phyloP scores from a whole-genome alignment of 1,140 invertebrate species.

The Drosophila bocki region DNA sequence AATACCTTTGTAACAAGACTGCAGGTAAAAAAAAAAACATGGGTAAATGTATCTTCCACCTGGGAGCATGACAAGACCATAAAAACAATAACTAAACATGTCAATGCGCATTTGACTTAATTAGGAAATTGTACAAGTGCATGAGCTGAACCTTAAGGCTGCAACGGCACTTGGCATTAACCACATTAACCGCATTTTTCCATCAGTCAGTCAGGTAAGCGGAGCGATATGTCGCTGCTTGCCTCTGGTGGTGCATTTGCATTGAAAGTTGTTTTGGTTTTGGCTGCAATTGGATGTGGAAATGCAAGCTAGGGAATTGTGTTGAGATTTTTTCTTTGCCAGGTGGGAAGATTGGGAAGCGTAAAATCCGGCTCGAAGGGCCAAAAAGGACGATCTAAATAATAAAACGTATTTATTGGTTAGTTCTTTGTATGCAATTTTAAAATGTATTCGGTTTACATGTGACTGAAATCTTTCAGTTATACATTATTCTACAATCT shows the following conservation, averaged over 20 bases:
- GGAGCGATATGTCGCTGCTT: conserved; percentile 56
- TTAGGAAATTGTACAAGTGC: conserved; percentile 76
- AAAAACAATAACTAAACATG: conserved; percentile 38
- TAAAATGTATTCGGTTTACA: neutral
- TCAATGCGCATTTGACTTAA: conserved; percentile 65
- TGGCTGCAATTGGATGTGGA: conserved; percentile 46
- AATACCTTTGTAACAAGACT: conserved; percentile 4
- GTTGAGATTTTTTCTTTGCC: conserved; percentile 9
- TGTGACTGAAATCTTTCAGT: too few relatives aligned
- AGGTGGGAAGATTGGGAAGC: neutral
- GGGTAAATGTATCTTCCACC: conserved; percentile 17
- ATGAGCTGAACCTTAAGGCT: conserved; percentile 51
- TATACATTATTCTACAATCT: neutral
- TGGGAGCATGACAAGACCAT: conserved; percentile 22
- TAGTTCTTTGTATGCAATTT: neutral
- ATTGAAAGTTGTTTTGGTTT: conserved; percentile 72
- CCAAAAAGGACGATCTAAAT: neutral
- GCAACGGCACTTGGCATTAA: conserved; percentile 35
- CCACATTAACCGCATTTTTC: conserved; percentile 74
- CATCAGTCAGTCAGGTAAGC: conserved; percentile 42
- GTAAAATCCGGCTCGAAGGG: neutral
- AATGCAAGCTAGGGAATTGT: conserved; percentile 26
- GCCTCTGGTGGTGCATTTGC: conserved; percentile 56
- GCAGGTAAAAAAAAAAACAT: conserved; percentile 18
- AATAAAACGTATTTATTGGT: neutral